Evolutionary conservation across 2,797 vertebrate species (phyloP).

Genomic region (Microtus agrestis): DNA sequence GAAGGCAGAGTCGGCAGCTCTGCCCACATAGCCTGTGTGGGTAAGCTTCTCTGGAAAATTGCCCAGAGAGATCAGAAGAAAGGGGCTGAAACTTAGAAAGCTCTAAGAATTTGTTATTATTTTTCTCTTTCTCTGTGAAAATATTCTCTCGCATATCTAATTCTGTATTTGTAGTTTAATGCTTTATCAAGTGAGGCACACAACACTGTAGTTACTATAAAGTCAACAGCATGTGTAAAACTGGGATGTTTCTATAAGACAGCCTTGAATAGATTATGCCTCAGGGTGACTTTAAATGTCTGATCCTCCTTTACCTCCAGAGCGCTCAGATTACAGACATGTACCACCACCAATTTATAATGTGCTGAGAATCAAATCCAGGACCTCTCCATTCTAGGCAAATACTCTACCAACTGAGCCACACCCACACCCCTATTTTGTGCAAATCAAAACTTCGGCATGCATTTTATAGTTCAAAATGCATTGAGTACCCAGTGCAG

Average conservation of each 20-base stretch:
- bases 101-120: background rate
- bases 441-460: background rate
- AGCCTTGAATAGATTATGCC: background rate
- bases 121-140: constrained; percentile 9
- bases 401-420: background rate
- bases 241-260: background rate
- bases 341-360: no score
- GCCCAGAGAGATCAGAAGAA: background rate
- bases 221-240: background rate
- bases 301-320: background rate
- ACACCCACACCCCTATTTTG: background rate
- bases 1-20: background rate
- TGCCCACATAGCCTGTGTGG: background rate
- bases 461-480: constrained; percentile 2
- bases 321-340: background rate
- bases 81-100: background rate
- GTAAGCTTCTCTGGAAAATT: background rate
- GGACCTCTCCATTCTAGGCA: background rate
- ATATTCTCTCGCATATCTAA: background rate
- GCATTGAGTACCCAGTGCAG: background rate
- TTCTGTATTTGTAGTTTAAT: constrained; percentile 34
- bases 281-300: background rate
- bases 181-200: background rate
- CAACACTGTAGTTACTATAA: background rate
- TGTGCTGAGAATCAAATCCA: background rate